These are phyloP conservation scores for Salmo trutta DNA, from an alignment of 2,797 vertebrate genomes.

Conservation along the genomic window DNA sequence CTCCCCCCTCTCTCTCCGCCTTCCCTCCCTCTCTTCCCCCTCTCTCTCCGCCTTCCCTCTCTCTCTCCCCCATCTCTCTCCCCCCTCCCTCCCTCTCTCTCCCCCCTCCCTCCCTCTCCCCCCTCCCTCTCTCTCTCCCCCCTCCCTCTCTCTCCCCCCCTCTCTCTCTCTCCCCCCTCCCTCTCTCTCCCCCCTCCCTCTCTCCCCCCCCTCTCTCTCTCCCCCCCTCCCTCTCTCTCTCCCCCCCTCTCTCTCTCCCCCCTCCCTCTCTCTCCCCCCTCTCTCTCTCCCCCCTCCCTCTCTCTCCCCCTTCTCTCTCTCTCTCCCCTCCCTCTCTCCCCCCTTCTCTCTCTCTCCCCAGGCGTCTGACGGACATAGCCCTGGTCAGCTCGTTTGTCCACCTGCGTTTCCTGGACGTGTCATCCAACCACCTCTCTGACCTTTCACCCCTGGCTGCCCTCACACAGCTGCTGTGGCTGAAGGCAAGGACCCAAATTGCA, in stretches of 20 bases:
- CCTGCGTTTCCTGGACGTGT: constrained; percentile 89
- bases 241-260: background rate
- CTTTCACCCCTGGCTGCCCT: constrained; percentile 82
- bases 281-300: background rate
- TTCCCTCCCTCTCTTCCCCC: too few relatives aligned
- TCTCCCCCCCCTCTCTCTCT: too few relatives aligned
- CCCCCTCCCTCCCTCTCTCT: background rate
- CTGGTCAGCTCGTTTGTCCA: constrained; percentile 82
- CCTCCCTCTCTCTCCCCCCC: background rate
- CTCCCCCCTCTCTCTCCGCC: too few relatives aligned
- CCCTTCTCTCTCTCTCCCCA: constrained; percentile 45
- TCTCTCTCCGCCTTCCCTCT: background rate
- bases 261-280: background rate
- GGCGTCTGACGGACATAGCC: constrained; percentile 82
- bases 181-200: too few relatives aligned
- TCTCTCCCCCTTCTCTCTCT: background rate
- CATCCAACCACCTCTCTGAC: constrained; percentile 85
- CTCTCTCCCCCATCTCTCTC: background rate
- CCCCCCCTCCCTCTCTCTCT: background rate
- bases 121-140: background rate
- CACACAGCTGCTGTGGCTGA: constrained; percentile 89
- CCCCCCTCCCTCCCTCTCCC: background rate
- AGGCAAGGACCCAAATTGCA: constrained; percentile 60
- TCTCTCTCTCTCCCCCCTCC: background rate
- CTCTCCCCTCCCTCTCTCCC: background rate